Evolutionary conservation across 2,797 vertebrate genomes (phyloP).

Genomic region (Poecilia picta): DNA sequence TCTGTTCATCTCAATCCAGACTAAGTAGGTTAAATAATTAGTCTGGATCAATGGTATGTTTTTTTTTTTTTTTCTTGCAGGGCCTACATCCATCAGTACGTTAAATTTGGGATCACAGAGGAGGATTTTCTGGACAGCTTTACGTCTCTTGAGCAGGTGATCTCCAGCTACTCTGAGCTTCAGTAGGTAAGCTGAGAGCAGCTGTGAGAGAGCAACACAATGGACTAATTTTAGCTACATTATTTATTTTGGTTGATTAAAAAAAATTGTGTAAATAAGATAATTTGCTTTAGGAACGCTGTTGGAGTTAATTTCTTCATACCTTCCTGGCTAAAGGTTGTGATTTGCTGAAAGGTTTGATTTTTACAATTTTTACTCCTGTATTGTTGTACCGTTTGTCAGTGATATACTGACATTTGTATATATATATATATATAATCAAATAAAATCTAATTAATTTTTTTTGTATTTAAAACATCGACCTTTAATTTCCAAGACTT

Average conservation of each 20-base stretch:
- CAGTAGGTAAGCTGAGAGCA: slow-evolving; percentile 33
- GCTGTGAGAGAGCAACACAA: not conserved
- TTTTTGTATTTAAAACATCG: not conserved
- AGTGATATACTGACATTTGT: too few relatives aligned
- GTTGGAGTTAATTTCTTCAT: not conserved
- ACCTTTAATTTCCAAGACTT: not conserved
- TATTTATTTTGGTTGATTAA: not conserved
- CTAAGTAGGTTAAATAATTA: too few relatives aligned
- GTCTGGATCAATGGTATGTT: not conserved
- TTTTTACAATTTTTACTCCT: not conserved
- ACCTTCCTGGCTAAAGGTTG: not conserved
- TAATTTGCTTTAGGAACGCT: not conserved
- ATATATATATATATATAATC: not conserved
- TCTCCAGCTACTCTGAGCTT: slow-evolving; percentile 89
- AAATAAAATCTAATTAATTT: not conserved
- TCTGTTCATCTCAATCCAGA: not conserved
- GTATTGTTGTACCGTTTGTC: not conserved
- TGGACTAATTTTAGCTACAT: not conserved
- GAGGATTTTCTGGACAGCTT: slow-evolving; percentile 96
- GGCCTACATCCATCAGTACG: slow-evolving; percentile 95
- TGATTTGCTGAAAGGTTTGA: not conserved
- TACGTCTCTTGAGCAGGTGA: slow-evolving; percentile 90
- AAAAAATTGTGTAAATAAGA: slow-evolving; percentile 1
- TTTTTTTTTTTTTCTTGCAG: slow-evolving; percentile 69
- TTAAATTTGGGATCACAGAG: slow-evolving; percentile 91